Evolutionary conservation across 2,888 invertebrate species (phyloP), one percentile per base, ranked within the genome.

Genomic region (Netelia virgata): DNA sequence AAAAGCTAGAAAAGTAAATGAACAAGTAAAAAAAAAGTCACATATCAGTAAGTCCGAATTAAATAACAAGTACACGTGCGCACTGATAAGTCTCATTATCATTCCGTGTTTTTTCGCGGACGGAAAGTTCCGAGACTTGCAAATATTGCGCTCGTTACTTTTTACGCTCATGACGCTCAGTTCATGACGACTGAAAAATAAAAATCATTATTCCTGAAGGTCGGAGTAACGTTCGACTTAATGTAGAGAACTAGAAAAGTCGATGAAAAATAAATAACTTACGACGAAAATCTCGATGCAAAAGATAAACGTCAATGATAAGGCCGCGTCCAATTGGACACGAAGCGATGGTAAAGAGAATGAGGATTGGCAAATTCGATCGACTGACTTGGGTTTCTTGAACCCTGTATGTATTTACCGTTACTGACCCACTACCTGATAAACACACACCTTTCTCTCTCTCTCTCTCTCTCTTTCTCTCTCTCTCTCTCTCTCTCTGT

Each of bases 371-470:
- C 84, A 74, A 90, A 90, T 91, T 90, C 87, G 87, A 90, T 59
- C 83, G 88, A 86, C 81, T 86, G 81, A 85, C 55, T 86, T 82
- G 90, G 89, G 93, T 92, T 93, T 92, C 91, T 93, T 92, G 92
- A 93, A 92, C 92, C 90, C 87, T 81, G 83, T 57, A 47, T 20
- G 14, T 82, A 28, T 75, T 78, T 91, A 92, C 93, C 93, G 93
- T 93, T 93, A 93, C 85, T 90, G 93, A 92, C 93, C 93, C 90
- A 93, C 92, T 93, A 92, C 91, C 91, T 90, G 91, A 91, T 89
- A 91, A 90, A 91, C 78, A 87, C 89, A 72, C 63, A 20, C 89
- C 89, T 89, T 89, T 87, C 87, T 75, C 72, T 74, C 47, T 79
- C 47, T 77, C 76, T 57, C 63, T 69, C 80, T 74, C 20, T 28